Evolutionary conservation across 2,113 vertebrate genomes (phyloP).

Genomic region (Leucosticte australis): DNA sequence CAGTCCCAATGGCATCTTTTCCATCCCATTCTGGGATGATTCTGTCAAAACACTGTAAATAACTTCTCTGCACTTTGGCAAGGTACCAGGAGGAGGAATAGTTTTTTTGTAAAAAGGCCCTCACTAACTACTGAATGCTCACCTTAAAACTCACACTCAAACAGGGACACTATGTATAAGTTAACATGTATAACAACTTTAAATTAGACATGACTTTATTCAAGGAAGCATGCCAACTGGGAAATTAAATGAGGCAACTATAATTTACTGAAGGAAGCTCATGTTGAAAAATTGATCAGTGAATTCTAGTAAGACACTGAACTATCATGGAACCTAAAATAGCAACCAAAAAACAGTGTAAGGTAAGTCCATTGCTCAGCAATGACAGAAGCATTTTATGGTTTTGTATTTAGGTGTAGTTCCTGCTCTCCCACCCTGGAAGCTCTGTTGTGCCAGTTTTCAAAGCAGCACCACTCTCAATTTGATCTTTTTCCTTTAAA

Average conservation of each 20-base stretch:
- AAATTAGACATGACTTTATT: background rate
- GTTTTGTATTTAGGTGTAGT: background rate
- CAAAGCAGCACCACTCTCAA: background rate
- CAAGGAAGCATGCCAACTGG: background rate
- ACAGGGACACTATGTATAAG: accelerated
- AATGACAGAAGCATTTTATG: background rate
- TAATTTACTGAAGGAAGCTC: background rate
- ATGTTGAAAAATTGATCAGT: background rate
- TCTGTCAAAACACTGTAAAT: conserved; percentile 67
- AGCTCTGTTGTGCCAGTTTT: background rate
- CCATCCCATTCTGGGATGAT: background rate
- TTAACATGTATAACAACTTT: background rate
- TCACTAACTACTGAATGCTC: background rate
- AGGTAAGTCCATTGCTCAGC: background rate
- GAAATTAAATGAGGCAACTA: background rate
- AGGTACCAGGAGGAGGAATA: background rate
- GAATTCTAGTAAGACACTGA: background rate
- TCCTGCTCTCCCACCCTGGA: background rate
- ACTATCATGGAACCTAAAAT: background rate
- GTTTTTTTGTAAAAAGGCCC: background rate
- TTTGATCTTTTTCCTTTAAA: background rate
- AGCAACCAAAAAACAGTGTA: background rate
- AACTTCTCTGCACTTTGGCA: conserved; percentile 32
- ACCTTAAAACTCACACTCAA: background rate
- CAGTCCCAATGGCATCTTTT: conserved; percentile 56